Evolutionary conservation across 2,797 vertebrate genomes (phyloP), one percentile per base, ranked within the genome.

Genomic region (Pangasius sanitwongsei): DNA sequence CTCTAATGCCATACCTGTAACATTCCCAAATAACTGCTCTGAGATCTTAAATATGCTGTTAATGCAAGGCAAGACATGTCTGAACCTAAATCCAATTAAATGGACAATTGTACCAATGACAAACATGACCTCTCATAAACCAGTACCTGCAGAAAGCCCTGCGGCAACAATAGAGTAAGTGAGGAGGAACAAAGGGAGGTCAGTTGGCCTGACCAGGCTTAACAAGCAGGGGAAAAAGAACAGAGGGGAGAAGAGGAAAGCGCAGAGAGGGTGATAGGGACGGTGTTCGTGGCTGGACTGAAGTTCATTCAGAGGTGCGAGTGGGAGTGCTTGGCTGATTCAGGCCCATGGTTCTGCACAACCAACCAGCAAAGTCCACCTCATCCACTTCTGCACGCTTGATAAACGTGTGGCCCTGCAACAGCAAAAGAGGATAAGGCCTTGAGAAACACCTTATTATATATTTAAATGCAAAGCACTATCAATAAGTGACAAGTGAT

Each of bases 281-380:
- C 59, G 61, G 72, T 75, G 88, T 67, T 72, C 18, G 59, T 50
- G 81, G 83, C 86, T 59, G 55, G n/a, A 55, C 57, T 86, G 70
- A 41, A 77, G 90, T 88, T 94, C 90, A 97, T 92, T 98, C 92
- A 4, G 97, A 95, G 41, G 95, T 95, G 0, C 97, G 98, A 65
- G 98, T 99, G 72, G 98, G 98, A 0, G 98, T 99, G 92, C 98
- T 97, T 91, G 98, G 98, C 94, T 99, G 98, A 94, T 98, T 97
- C 87, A 99, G 94, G 91, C 96, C 95, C 97, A 99, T 97, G 82
- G 97, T 99, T 94, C 95, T 96, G 93, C 98, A 99, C 91, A 99
- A 89, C 97, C 98, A 99, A 92, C 98, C 98, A 0, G 98, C 98
- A 53, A 99, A 99, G 94, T 99, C 98, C 95, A 99, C 98, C 93